phyloP scores from a whole-genome alignment of 2,797 vertebrate genomes.

The Labeo calbasu region DNA sequence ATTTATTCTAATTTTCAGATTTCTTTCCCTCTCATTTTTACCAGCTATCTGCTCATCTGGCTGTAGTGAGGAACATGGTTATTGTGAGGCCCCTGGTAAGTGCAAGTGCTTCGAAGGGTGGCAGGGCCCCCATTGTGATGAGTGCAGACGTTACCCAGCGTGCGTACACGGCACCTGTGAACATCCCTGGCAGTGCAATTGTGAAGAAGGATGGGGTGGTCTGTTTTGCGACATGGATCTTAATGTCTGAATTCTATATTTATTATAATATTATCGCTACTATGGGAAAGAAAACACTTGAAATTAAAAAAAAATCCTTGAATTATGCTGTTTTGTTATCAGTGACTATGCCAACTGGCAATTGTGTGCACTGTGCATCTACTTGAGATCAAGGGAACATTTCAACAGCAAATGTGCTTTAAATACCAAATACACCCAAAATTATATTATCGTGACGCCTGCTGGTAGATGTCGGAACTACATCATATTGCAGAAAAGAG shows the following conservation, averaged over 20 bases:
- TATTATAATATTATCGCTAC: too few species aligned
- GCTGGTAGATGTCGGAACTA: not conserved
- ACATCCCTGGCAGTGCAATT: conserved; percentile 82
- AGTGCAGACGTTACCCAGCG: conserved; percentile 79
- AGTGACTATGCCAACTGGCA: not conserved
- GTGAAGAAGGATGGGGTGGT: conserved; percentile 84
- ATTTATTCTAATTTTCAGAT: conserved; percentile 57
- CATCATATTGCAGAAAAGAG: not conserved
- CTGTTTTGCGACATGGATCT: conserved; percentile 83
- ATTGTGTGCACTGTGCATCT: too few species aligned
- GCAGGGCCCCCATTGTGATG: conserved; percentile 83
- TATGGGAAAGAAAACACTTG: too few species aligned
- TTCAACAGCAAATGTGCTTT: not conserved
- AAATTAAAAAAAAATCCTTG: too few species aligned
- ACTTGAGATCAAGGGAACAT: not conserved
- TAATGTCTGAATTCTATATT: conserved; percentile 76
- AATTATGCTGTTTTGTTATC: not conserved
- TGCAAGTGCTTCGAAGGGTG: conserved; percentile 79
- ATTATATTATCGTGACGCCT: not conserved
- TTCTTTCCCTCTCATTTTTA: conserved; percentile 58
- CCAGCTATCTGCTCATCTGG: conserved; percentile 82
- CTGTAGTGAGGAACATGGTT: conserved; percentile 81
- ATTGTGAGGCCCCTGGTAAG: conserved; percentile 79
- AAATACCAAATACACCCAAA: not conserved
- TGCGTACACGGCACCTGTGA: conserved; percentile 82